A percentile compares a stretch with the other conserved stretches of the same genome.
Evolutionary conservation across 2,797 vertebrate genomes (phyloP).

Genomic region (Paratrypauchen microcephalus): DNA sequence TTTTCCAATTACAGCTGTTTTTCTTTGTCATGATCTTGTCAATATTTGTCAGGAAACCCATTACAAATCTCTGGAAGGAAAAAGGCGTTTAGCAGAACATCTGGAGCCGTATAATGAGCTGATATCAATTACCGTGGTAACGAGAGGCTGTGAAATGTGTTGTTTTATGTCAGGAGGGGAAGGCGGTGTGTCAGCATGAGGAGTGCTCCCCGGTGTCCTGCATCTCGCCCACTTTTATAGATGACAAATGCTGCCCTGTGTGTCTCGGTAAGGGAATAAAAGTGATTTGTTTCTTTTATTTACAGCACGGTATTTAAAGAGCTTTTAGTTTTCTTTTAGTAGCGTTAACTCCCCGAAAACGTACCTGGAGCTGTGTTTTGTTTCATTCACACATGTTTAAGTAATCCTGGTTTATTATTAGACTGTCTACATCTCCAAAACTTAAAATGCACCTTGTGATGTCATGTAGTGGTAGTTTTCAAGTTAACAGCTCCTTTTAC

Average conservation of each 20-base stretch:
- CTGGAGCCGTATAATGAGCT: constrained; percentile 29
- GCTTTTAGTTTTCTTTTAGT: no score
- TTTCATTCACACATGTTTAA: no score
- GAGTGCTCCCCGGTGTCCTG: constrained; percentile 89
- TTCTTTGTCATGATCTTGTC: constrained; percentile 47
- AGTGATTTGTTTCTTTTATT: no score
- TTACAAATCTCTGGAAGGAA: constrained; percentile 28
- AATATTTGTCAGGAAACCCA: constrained; percentile 42
- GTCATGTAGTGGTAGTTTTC: no score
- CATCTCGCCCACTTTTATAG: constrained; percentile 82
- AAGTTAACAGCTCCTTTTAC: no score
- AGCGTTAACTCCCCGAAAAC: no score
- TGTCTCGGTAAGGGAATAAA: constrained; percentile 82
- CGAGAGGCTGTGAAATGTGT: constrained; percentile 22
- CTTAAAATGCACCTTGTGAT: no score
- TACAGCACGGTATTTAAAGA: no score
- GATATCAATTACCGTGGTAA: constrained; percentile 15
- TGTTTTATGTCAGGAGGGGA: constrained; percentile 79
- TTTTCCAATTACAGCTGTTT: constrained; percentile 39
- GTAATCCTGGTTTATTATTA: no score
- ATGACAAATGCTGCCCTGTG: constrained; percentile 90
- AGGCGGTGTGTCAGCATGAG: constrained; percentile 89
- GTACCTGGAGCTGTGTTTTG: no score
- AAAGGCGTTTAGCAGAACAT: constrained; percentile 45
- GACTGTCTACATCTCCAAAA: no score